Evolutionary conservation across 30 jellyfish, hydroid and myxozoan species (phyloP).

Genomic region (Morbakka virulenta): DNA sequence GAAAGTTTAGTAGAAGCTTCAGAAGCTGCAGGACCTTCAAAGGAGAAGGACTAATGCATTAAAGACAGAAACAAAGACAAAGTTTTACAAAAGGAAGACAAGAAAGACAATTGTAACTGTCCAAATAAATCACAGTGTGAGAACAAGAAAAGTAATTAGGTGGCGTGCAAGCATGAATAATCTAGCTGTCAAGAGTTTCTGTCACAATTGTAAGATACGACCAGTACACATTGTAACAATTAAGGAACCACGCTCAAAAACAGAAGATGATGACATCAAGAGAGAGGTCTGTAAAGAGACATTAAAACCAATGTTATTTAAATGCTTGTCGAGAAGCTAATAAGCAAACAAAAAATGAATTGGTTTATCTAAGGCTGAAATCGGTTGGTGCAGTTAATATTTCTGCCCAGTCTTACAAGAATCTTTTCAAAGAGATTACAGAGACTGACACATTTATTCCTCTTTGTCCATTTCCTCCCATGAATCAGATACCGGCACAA

Average conservation of each 20-base stretch:
- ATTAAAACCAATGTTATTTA: background rate
- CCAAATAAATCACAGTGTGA: background rate
- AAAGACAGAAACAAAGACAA: conserved; percentile 21
- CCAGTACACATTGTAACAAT: conserved; percentile 2
- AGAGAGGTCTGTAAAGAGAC: conserved; percentile 12
- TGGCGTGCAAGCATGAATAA: conserved; percentile 1
- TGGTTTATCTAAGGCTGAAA: too few species aligned
- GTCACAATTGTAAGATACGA: conserved; percentile 19
- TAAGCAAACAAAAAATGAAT: too few species aligned
- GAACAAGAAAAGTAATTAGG: background rate
- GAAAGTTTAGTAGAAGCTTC: conserved; percentile 14
- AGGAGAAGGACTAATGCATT: conserved; percentile 16
- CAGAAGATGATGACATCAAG: conserved; percentile 5
- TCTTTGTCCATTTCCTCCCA: background rate
- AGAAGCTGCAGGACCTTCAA: conserved; percentile 34
- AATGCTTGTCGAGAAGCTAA: background rate
- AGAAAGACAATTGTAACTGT: too few species aligned
- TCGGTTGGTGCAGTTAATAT: too few species aligned
- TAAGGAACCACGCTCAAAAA: conserved; percentile 1
- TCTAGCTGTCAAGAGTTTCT: conserved; percentile 28
- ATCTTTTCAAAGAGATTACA: too few species aligned
- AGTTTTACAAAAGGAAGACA: conserved; percentile 11
- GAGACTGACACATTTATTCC: too few species aligned
- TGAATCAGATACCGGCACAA: conserved; percentile 20
- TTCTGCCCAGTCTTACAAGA: too few species aligned